Percentiles rank a stretch among this genome's conserved stretches.
These are phyloP conservation scores for Strigamia transsilvanica DNA, from an alignment of 2,888 invertebrate species.

Conservation along the genomic window DNA sequence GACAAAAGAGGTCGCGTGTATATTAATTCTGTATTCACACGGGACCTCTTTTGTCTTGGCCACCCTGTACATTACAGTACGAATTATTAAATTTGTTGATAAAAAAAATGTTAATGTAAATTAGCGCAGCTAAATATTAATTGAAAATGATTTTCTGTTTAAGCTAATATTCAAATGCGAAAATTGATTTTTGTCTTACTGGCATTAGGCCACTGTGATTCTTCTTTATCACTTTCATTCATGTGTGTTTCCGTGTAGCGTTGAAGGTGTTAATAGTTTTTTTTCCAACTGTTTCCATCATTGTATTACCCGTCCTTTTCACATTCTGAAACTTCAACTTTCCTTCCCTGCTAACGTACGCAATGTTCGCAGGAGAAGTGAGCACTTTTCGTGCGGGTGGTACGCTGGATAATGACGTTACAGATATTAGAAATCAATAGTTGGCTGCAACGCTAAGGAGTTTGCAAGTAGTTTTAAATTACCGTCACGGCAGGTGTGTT, in stretches of 20 bases:
- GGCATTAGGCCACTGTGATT: background rate
- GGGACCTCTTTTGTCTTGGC: too few relatives aligned
- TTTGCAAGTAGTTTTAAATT: background rate
- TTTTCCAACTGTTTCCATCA: background rate
- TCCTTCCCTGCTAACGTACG: background rate
- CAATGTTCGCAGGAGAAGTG: slow-evolving; percentile 4
- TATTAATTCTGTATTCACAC: too few relatives aligned
- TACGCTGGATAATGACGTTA: background rate
- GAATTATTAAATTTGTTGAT: too few relatives aligned
- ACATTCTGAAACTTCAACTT: background rate
- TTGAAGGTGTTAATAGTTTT: background rate
- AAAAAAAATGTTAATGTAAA: too few relatives aligned
- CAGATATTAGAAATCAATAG: background rate
- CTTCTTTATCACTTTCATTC: background rate
- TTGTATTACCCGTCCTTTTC: background rate
- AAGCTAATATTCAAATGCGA: background rate
- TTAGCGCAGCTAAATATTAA: too few relatives aligned
- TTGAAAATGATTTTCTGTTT: too few relatives aligned
- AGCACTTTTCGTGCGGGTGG: background rate
- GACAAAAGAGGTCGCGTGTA: too few relatives aligned
- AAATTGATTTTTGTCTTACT: slow-evolving; percentile 13
- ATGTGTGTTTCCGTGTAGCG: background rate
- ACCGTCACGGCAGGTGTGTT: background rate
- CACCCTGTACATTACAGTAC: too few relatives aligned
- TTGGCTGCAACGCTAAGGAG: background rate